A percentile compares a stretch with the other conserved stretches of the same genome.
These are phyloP conservation scores for Sturnira hondurensis DNA, from an alignment of 2,113 vertebrate genomes.

Conservation along the genomic window DNA sequence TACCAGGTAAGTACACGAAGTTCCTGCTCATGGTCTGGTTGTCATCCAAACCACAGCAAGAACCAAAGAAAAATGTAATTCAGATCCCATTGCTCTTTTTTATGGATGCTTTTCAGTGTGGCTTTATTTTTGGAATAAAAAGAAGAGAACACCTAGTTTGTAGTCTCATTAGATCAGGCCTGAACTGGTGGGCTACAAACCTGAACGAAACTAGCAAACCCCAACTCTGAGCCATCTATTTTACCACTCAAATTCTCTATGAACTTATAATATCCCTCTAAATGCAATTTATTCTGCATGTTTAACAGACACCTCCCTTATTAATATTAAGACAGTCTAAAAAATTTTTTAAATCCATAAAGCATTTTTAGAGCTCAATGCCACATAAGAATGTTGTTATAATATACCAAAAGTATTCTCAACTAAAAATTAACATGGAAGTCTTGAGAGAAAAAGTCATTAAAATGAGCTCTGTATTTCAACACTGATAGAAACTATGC, in stretches of 20 bases:
- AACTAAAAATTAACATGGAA: not conserved
- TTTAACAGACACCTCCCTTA: not conserved
- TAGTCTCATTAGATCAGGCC: not conserved
- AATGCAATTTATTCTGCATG: not conserved
- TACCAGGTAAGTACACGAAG: not conserved
- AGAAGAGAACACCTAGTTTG: not conserved
- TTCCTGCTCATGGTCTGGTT: not conserved
- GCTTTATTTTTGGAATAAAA: conserved; percentile 12
- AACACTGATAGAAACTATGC: not conserved
- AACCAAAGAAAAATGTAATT: not conserved
- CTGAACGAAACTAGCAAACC: not conserved
- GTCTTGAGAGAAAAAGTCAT: not conserved
- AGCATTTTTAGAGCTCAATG: not conserved
- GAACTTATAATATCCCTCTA: not conserved
- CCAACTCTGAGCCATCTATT: not conserved
- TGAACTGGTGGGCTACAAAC: not conserved
- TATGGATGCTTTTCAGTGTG: not conserved
- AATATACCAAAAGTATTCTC: not conserved
- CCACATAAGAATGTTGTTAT: not conserved
- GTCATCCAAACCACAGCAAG: not conserved
- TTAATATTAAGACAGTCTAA: not conserved
- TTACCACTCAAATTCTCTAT: not conserved
- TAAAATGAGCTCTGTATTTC: conserved; percentile 18
- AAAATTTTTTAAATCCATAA: not conserved
- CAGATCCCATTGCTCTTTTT: not conserved